Conservation (phyloP, 1,140 invertebrate genomes). For the Gonatopus flavifemur region DNA sequence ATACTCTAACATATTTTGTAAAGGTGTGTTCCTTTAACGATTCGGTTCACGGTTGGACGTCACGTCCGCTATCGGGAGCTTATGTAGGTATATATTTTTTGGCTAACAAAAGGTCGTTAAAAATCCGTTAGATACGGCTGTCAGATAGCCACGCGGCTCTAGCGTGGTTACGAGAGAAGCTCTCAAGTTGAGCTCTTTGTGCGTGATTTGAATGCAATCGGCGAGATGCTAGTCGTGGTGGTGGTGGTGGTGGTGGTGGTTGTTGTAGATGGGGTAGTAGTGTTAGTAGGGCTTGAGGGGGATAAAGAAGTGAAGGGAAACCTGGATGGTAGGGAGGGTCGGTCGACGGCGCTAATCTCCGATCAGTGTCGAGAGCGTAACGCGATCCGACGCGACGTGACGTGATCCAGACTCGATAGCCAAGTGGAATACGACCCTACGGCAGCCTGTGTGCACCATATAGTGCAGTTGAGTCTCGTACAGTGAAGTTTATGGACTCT, state of each 20-base stretch:
- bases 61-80: conserved; percentile 31
- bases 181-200: conserved; percentile 51
- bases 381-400: conserved; percentile 55
- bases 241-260: not conserved
- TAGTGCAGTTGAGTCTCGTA: not conserved
- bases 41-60: too few species aligned
- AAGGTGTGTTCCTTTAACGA: too few species aligned
- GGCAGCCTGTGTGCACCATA: conserved; percentile 16
- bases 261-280: too few species aligned
- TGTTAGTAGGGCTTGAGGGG: too few species aligned
- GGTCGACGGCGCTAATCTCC: conserved; percentile 47
- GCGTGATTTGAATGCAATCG: conserved; percentile 57
- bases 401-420: conserved; percentile 51
- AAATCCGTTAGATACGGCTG: conserved; percentile 55
- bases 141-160: conserved; percentile 46
- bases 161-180: conserved; percentile 36
- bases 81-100: conserved; percentile 41
- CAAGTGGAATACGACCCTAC: conserved; percentile 36
- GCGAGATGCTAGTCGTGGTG: conserved; percentile 32
- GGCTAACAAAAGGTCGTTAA: conserved; percentile 56
- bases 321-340: too few species aligned
- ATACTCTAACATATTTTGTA: too few species aligned
- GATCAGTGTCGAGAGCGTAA: conserved; percentile 58
- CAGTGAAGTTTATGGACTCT: too few species aligned
- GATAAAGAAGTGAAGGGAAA: too few species aligned